phyloP scores from a whole-genome alignment of 2,888 invertebrate genomes.

The Pristionchus maxplancki region DNA sequence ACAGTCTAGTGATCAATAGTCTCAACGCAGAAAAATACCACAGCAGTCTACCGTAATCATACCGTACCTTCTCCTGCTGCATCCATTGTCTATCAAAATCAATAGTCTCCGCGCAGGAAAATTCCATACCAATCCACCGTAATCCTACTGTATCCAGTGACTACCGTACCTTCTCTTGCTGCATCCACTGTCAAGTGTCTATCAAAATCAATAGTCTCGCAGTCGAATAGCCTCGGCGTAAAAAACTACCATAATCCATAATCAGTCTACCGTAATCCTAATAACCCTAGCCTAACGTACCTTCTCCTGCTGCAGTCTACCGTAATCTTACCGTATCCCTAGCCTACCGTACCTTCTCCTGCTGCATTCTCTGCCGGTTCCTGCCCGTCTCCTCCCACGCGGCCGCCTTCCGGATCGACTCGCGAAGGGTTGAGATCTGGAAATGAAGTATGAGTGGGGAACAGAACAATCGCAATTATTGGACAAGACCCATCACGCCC shows the following conservation, averaged over 20 bases:
- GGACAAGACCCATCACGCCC: too few relatives aligned
- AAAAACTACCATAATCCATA: neutral
- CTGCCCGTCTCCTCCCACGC: conserved; percentile 43
- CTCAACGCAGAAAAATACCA: too few relatives aligned
- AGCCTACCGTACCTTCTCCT: conserved; percentile 42
- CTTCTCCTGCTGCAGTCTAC: neutral
- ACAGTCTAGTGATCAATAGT: too few relatives aligned
- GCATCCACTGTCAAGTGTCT: neutral
- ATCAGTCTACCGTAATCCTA: neutral
- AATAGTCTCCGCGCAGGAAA: too few relatives aligned
- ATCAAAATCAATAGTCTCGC: too few relatives aligned
- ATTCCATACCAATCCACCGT: too few relatives aligned
- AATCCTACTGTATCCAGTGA: conserved; percentile 11
- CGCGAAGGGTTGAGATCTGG: conserved; percentile 23
- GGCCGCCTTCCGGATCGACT: neutral
- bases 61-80: neutral
- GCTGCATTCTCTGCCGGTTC: conserved; percentile 34
- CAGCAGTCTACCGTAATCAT: too few relatives aligned
- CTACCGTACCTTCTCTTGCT: conserved; percentile 39
- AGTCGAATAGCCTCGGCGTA: neutral
- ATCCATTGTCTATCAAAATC: neutral
- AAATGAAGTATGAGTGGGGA: neutral
- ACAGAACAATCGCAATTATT: too few relatives aligned
- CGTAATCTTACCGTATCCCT: neutral
- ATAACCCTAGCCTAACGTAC: neutral